Evolutionary conservation across 2,888 invertebrate genomes (phyloP).

Genomic region (Nebria salina): DNA sequence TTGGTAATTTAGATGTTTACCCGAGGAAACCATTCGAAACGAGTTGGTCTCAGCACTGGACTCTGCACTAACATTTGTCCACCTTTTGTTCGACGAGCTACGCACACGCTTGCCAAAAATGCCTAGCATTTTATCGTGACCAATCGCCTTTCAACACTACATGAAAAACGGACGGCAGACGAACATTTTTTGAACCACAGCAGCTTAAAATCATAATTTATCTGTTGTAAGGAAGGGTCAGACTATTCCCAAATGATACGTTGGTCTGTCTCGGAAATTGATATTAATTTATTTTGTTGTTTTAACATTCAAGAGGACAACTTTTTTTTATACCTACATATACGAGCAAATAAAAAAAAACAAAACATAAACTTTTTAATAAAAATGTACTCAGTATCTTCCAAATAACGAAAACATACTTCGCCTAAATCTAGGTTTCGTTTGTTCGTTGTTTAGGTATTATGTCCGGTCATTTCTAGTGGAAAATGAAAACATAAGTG

Average conservation of each 20-base stretch:
- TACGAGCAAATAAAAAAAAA: no score
- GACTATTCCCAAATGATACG: background rate
- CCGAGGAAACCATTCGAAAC: conserved; percentile 17
- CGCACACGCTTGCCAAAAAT: background rate
- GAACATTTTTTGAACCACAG: background rate
- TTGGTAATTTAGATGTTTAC: conserved; percentile 42
- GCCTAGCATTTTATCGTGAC: background rate
- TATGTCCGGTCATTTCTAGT: background rate
- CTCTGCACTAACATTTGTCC: conserved; percentile 37
- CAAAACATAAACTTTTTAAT: no score
- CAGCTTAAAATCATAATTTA: background rate
- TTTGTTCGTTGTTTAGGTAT: background rate
- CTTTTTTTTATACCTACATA: background rate
- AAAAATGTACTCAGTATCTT: no score
- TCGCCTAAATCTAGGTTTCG: no score
- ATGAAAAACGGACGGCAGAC: background rate
- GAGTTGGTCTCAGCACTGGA: conserved; percentile 23
- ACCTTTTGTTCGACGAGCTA: background rate
- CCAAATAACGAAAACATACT: no score
- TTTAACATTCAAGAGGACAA: background rate
- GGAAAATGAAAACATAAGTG: background rate
- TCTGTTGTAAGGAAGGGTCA: background rate
- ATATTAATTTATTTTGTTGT: background rate
- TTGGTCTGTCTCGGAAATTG: background rate
- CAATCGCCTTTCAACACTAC: background rate